Evolutionary conservation across 2,888 invertebrate species (phyloP).

Genomic region (Camptogramma bilineatum): DNA sequence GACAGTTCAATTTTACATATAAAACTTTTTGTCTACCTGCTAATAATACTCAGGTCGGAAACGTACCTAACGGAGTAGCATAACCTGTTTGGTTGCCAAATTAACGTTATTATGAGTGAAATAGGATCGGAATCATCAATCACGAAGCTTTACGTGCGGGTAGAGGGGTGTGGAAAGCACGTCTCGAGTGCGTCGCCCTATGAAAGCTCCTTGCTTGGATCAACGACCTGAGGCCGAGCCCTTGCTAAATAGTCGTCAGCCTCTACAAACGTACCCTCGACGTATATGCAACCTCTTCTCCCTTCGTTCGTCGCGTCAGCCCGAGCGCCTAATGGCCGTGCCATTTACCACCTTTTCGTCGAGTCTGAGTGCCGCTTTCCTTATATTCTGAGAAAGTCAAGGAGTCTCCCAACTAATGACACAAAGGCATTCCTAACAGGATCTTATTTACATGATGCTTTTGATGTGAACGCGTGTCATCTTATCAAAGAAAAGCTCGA

Average conservation of each 20-base stretch:
- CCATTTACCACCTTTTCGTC: conserved; percentile 54
- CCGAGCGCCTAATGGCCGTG: conserved; percentile 52
- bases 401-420: conserved; percentile 33
- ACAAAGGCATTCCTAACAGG: conserved; percentile 19
- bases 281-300: conserved; percentile 51
- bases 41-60: not conserved
- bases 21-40: not conserved
- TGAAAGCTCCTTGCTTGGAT: conserved; percentile 68
- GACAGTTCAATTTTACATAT: conserved; percentile 6
- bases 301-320: conserved; percentile 45
- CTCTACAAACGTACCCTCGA: conserved; percentile 54
- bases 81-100: conserved; percentile 13
- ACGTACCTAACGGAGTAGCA: conserved; percentile 11
- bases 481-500: not conserved
- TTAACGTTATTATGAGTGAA: conserved; percentile 23
- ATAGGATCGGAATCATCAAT: conserved; percentile 51
- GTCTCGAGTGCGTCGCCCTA: conserved; percentile 71
- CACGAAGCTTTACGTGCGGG: conserved; percentile 47
- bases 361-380: conserved; percentile 49
- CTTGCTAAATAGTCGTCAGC: conserved; percentile 68
- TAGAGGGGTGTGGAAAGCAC: conserved; percentile 54
- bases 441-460: conserved; percentile 16
- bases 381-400: conserved; percentile 48
- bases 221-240: conserved; percentile 80
- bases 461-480: conserved; percentile 12